Conservation (phyloP, 2,113 vertebrate species). For the sheep (Ovis aries) region DNA sequence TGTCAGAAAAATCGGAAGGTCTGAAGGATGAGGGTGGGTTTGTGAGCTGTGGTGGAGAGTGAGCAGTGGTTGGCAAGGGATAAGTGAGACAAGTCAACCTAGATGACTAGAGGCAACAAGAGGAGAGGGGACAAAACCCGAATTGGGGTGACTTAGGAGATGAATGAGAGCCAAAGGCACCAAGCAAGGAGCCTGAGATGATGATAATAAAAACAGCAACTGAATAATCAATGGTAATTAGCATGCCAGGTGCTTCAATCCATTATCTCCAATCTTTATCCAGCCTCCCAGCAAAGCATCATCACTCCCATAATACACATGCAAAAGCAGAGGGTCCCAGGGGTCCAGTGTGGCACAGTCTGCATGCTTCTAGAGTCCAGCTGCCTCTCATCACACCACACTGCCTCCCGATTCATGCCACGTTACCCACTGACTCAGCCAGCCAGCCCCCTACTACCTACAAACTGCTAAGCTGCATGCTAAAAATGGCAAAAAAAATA, state of each 20-base stretch:
- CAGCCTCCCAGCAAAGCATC: neutral
- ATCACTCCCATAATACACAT: neutral
- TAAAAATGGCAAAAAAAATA: neutral
- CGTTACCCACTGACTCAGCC: neutral
- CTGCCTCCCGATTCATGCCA: neutral
- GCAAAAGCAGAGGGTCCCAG: neutral
- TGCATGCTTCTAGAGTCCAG: neutral
- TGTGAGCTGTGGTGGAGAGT: neutral
- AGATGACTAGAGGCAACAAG: neutral
- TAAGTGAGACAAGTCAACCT: neutral
- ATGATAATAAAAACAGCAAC: slow-evolving; percentile 4
- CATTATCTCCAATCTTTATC: neutral
- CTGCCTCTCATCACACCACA: neutral
- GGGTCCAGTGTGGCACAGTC: neutral
- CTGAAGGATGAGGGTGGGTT: neutral
- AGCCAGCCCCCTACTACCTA: neutral
- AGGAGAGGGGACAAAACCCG: neutral
- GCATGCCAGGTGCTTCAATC: neutral
- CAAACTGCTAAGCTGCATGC: neutral
- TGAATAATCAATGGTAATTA: neutral
- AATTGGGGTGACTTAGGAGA: neutral
- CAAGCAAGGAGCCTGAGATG: neutral
- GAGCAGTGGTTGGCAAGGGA: neutral
- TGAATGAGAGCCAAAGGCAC: neutral
- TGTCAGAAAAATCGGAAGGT: neutral